Evolutionary conservation across 2,797 vertebrate genomes (phyloP), one percentile per base, ranked within the genome.

Genomic region (Rhadinocentrus ornatus): DNA sequence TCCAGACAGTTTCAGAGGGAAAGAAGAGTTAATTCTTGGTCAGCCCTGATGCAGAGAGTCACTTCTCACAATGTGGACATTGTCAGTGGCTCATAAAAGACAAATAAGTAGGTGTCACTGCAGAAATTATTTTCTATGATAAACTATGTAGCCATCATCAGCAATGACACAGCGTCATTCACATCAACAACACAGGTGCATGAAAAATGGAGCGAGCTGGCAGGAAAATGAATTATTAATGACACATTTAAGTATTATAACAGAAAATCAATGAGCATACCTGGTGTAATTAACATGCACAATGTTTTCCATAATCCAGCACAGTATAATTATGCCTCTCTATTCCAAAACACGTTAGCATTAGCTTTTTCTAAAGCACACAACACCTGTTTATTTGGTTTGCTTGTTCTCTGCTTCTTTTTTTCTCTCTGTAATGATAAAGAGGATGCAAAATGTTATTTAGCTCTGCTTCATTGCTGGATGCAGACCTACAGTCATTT

Each of bases 161-260:
- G 83, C 74, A 78, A 73, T 88, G 87, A 87, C 77, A 82, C 89
- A 56, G 88, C 91, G 87, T 92, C 91, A 88, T 90, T 92, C 92
- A 87, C 91, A 88, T 88, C 93, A 86, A 86, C 93, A 89, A 89
- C 93, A 89, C 94, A 95, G 94, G 94, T 95, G 94, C 93, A 89
- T 92, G 90, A 92, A 92, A 93, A 93, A 94, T 92, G 92, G 89
- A 90, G 75, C 58, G 84, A 86, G 92, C 90, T 92, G 91, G 92
- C 85, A 87, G 90, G 65, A 82, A 91, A 93, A 95, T 95, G 94
- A 95, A 95, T 94, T 94, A 95, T 95, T 95, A 95, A 95, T 95
- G 94, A 92, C 90, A 92, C 93, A 93, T 93, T 94, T 93, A 94
- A 94, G 93, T 93, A 94, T 95, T 94, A 95, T 93, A 95, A 94